phyloP scores from a whole-genome alignment of 1,140 invertebrate genomes.

The Hormaphis cornu region DNA sequence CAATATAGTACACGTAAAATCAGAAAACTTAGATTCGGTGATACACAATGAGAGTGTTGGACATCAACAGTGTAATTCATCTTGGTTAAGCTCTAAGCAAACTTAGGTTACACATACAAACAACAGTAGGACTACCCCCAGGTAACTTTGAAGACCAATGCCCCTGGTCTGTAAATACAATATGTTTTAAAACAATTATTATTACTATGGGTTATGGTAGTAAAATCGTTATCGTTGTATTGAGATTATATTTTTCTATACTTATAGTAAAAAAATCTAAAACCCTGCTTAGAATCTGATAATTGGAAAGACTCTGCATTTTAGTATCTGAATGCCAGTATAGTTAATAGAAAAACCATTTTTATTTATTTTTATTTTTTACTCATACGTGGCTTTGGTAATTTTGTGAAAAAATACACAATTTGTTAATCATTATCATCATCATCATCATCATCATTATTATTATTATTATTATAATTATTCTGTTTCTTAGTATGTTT shows the following conservation, averaged over 20 bases:
- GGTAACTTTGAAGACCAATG: background rate
- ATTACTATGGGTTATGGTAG: background rate
- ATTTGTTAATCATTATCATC: background rate
- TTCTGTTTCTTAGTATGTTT: background rate
- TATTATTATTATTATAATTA: background rate
- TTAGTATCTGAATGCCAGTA: background rate
- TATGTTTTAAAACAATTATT: background rate
- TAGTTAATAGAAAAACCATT: background rate
- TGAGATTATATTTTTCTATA: background rate
- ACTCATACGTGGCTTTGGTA: no score
- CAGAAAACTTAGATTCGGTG: no score
- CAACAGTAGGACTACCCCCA: background rate
- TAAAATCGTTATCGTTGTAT: background rate
- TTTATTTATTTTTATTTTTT: background rate
- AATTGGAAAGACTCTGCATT: constrained; percentile 13
- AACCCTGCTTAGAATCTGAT: constrained; percentile 24
- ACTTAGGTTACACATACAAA: background rate
- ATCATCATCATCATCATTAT: background rate
- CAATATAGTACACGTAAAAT: no score
- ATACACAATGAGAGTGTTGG: no score
- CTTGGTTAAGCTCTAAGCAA: no score
- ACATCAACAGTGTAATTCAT: no score
- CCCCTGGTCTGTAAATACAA: background rate
- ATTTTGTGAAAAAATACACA: background rate
- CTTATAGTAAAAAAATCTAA: constrained; percentile 9